Base-by-base conservation (phyloP, 2,797 vertebrate species). In the Etheostoma nigrum region DNA sequence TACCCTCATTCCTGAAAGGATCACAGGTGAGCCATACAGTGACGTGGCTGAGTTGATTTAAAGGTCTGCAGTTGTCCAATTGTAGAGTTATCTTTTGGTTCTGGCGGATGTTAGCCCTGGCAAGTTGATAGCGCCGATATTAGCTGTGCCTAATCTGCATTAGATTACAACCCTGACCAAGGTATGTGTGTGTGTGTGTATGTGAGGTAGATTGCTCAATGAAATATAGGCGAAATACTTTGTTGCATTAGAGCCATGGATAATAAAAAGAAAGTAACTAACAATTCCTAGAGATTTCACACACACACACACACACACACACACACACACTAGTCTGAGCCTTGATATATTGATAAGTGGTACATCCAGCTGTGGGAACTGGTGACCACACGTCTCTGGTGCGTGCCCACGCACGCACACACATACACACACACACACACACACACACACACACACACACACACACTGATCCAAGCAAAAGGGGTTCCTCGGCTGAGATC, bases 311-410 rank as follows among this genome's bases (percentile, higher is more conserved):
- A 68, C 14, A 67, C 18, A 44, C 45, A 42, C 60, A n/a, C n/a
- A 74, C 14, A 42, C 25, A 55, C 74, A 82, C 68, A 64, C 53
- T 61, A 79, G 60, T 74, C 78, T 59, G 45, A 58, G 68, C 69
- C 61, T 53, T 85, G 76, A 89, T 86, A 86, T 74, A 55, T 89
- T 86, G 86, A 88, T 87, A 86, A 85, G 88, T 62, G 21, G 21
- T 23, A 23, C 21, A 23, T 23, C 86, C 93, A 94, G 91, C 90
- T 93, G 92, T 90, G 78, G 79, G 73, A 86, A 82, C 60, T 70
- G 67, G 77, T 85, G 90, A 86, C 83, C 76, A 81, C 82, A 83
- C 64, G 5, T 60, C 60, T 74, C 63, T 53, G 33, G 3, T 5
- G 30, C 5, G 27, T 5, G 27, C 36, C 1, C 33, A 9, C 33